Base-by-base conservation (phyloP, 2,888 invertebrate genomes). In the Caenorhabditis imperialis region DNA sequence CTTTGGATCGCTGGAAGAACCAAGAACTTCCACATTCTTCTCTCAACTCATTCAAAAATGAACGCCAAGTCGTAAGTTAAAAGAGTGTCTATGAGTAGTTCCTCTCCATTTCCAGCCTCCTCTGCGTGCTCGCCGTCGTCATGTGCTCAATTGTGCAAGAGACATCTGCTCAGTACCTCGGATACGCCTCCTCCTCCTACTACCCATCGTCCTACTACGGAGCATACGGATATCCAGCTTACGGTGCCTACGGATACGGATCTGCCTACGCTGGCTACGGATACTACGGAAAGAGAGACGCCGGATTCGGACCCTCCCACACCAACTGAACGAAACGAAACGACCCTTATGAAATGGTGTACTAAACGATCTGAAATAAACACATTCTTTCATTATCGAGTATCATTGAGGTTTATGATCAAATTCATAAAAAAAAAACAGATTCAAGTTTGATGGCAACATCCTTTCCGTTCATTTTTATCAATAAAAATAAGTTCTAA, bases 181-280 rank as follows among this genome's bases (percentile, higher is more conserved):
- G 62, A 53, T 63, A 63, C 47, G 50, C 50, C 22, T 63, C 62
- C 47, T 63, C 62, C 47, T 63, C 62, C 40, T 55, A 57, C 38
- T 65, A 65, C 38, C 65, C 65, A 55, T 65, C n/a, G n/a, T n/a
- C 65, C 30, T 55, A 55, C 22, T 65, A 65, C 27, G 65, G 65
- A 50, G 55, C 50, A 50, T 44, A 57, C 35, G 57, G 47, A 27
- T 47, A 47, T 23, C 54, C 54, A 63, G 62, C 51, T 47, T 63
- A 63, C 47, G 62, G 53, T 44, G 45, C 20, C 3, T 65, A 65
- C n/a, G 63, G 65, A 53, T 37, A 37, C 25, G 37, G 37, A 53
- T 53, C 48, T 30, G 48, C 48, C 3, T 48, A 48, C 14, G 44
- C 23, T 44, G 44, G 48, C 27, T 48, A 53, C 16, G 44, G 48